Conservation (phyloP, 2,888 invertebrate genomes). For the Ornithoptera priamus region DNA sequence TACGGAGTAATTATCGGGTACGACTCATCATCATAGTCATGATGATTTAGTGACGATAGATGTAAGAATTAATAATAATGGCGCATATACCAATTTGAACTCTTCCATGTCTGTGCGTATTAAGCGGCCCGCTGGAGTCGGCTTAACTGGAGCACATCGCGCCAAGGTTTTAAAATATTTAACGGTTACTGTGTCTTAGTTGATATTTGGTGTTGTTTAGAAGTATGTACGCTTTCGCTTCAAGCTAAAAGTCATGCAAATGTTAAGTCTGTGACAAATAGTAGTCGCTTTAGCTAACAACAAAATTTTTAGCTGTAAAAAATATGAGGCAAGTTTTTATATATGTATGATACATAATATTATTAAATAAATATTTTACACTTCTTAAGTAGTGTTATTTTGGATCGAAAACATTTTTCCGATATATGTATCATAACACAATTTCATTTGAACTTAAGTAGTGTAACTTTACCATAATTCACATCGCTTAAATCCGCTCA, state of each 20-base stretch:
- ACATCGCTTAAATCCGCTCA: neutral
- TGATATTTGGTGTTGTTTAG: neutral
- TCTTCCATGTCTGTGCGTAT: constrained; percentile 64
- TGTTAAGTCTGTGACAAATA: neutral
- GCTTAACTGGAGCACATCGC: constrained; percentile 52
- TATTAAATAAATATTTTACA: neutral
- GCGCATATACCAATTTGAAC: constrained; percentile 22
- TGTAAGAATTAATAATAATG: neutral
- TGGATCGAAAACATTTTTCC: no score
- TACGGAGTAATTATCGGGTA: neutral
- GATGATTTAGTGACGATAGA: neutral
- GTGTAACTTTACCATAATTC: constrained; percentile 1
- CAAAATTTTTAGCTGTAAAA: neutral
- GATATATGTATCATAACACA: neutral
- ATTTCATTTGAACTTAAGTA: no score
- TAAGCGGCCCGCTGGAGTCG: constrained; percentile 56
- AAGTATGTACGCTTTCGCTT: neutral
- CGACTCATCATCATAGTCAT: neutral
- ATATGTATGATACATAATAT: neutral
- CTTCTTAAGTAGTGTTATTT: neutral
- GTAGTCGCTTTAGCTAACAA: neutral
- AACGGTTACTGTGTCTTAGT: constrained; percentile 13
- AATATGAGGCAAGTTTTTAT: neutral
- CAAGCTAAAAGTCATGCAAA: neutral
- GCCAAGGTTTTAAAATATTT: constrained; percentile 49